These are phyloP conservation scores for Dipodomys ordii DNA, from an alignment of 2,113 vertebrate genomes.

Conservation along the genomic window DNA sequence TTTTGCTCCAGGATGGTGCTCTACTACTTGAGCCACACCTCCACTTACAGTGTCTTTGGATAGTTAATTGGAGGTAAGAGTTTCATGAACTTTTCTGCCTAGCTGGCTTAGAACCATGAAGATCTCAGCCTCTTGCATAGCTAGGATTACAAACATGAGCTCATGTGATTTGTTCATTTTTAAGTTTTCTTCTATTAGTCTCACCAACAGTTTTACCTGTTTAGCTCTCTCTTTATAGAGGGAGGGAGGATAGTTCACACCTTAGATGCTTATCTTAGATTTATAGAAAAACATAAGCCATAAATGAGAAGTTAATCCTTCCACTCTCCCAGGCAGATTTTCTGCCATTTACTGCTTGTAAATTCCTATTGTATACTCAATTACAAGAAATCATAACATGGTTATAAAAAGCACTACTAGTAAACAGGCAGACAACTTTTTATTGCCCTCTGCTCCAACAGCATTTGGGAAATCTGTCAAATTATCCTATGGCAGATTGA, in stretches of 20 bases:
- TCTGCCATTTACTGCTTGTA: slow-evolving; percentile 23
- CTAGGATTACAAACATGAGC: no score
- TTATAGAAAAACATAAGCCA: slow-evolving; percentile 42
- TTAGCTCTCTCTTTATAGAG: background rate
- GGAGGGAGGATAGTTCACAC: background rate
- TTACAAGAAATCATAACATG: slow-evolving; percentile 33
- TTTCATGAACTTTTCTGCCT: no score
- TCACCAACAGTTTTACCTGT: background rate
- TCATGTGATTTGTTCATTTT: background rate
- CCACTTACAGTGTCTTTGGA: no score
- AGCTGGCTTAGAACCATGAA: no score
- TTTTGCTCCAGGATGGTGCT: no score
- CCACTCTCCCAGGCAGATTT: background rate
- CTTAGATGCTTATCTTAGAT: slow-evolving; percentile 34
- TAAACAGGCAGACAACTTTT: background rate
- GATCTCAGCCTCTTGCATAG: no score
- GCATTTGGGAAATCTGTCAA: slow-evolving; percentile 1
- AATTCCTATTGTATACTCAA: background rate
- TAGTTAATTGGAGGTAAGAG: no score
- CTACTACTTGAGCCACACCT: no score
- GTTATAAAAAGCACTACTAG: slow-evolving; percentile 45
- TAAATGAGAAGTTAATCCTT: background rate
- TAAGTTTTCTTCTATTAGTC: background rate
- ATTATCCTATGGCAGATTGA: slow-evolving; percentile 7
- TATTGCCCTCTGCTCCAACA: background rate